These are phyloP conservation scores for Allophyes oxyacanthae DNA, from an alignment of 2,888 invertebrate genomes.

Conservation along the genomic window DNA sequence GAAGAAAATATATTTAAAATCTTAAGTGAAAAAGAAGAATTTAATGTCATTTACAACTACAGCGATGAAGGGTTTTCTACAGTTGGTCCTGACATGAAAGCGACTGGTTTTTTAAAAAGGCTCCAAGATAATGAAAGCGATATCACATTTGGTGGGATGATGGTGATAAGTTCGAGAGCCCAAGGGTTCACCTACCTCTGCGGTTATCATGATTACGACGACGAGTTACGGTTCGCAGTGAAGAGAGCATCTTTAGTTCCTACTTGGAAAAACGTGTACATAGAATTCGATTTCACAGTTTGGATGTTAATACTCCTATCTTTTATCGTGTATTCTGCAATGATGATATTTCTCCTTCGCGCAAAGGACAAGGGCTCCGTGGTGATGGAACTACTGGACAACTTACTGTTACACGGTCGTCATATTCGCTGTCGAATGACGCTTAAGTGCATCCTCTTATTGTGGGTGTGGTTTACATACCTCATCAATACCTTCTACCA, in stretches of 20 bases:
- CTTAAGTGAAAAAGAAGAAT: constrained; percentile 41
- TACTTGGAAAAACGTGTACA: constrained; percentile 62
- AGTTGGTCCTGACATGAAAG: constrained; percentile 54
- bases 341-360: constrained; percentile 51
- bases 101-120: constrained; percentile 57
- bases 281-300: constrained; percentile 61
- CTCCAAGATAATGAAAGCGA: constrained; percentile 57
- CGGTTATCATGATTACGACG: constrained; percentile 59
- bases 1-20: constrained; percentile 47
- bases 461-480: constrained; percentile 69
- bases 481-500: constrained; percentile 67
- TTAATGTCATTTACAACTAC: constrained; percentile 42
- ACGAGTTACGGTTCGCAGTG: constrained; percentile 64
- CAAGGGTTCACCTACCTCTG: constrained; percentile 59
- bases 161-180: constrained; percentile 42
- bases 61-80: constrained; percentile 25
- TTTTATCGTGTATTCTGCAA: constrained; percentile 54
- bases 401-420: constrained; percentile 60
- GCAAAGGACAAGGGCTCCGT: constrained; percentile 58
- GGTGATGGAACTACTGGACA: constrained; percentile 60
- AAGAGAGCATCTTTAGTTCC: constrained; percentile 55
- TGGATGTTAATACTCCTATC: constrained; percentile 62
- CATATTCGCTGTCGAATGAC: constrained; percentile 44
- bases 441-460: constrained; percentile 54
- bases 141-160: constrained; percentile 51